A percentile compares a stretch with the other conserved stretches of the same genome.
These are phyloP conservation scores for Zaprionus obscuricornis DNA, from an alignment of 2,888 invertebrate species.

Conservation along the genomic window DNA sequence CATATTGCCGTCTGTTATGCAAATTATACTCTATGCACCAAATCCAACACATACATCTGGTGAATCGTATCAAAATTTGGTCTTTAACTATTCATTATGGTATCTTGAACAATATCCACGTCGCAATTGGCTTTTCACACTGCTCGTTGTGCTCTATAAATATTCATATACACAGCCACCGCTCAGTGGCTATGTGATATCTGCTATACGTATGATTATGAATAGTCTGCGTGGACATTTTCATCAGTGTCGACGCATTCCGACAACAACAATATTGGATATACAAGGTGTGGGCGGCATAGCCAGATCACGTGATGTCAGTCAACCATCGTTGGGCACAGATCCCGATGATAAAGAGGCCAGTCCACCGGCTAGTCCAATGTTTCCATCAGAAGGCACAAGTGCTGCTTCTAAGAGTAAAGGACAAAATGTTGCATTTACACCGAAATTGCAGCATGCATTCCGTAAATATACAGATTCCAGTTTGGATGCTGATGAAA, in stretches of 20 bases:
- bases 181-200: slow-evolving; percentile 89
- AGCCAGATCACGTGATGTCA: slow-evolving; percentile 85
- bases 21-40: slow-evolving; percentile 92
- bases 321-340: slow-evolving; percentile 90
- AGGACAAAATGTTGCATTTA: slow-evolving; percentile 85
- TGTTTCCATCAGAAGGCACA: slow-evolving; percentile 86
- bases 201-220: slow-evolving; percentile 93
- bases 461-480: slow-evolving; percentile 84
- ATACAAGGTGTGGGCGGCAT: slow-evolving; percentile 85
- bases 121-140: slow-evolving; percentile 95
- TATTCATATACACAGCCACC: slow-evolving; percentile 91
- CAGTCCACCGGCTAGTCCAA: slow-evolving; percentile 87
- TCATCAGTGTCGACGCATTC: slow-evolving; percentile 94
- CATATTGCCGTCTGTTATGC: slow-evolving; percentile 92
- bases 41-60: slow-evolving; percentile 87
- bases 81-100: slow-evolving; percentile 91
- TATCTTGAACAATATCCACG: slow-evolving; percentile 93
- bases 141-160: slow-evolving; percentile 97
- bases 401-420: slow-evolving; percentile 83
- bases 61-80: slow-evolving; percentile 86
- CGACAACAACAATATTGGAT: slow-evolving; percentile 90
- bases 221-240: slow-evolving; percentile 90
- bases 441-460: slow-evolving; percentile 86
- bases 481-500: slow-evolving; percentile 91
- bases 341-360: slow-evolving; percentile 86